Percentiles rank a stretch among this genome's conserved stretches.
Evolutionary conservation across 2,888 invertebrate species (phyloP).

Genomic region (Caenorhabditis sinica): DNA sequence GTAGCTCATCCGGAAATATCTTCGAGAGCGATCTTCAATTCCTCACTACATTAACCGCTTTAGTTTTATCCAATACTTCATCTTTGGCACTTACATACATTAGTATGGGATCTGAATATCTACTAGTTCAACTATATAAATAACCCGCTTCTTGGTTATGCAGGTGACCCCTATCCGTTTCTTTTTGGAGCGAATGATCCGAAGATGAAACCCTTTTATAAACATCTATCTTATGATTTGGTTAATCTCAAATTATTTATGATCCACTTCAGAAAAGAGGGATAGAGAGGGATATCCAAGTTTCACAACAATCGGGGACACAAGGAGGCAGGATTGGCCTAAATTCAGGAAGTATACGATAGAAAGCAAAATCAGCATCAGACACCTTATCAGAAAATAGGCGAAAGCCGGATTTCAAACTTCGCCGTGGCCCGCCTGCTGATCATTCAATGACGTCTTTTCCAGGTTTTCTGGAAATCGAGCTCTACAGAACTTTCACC

Average conservation of each 20-base stretch:
- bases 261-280: conserved; percentile 29
- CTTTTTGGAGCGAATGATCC: background rate
- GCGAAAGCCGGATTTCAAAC: conserved; percentile 10
- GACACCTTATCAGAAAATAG: background rate
- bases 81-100: conserved; percentile 34
- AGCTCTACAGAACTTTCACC: conserved; percentile 7
- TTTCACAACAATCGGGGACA: conserved; percentile 5
- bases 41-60: conserved; percentile 23
- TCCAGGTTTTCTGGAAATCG: conserved; percentile 1
- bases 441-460: conserved; percentile 31
- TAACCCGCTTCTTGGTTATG: conserved; percentile 7
- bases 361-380: background rate
- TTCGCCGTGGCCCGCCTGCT: background rate
- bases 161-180: background rate
- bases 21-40: conserved; percentile 27
- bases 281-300: background rate
- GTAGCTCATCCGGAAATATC: conserved; percentile 52
- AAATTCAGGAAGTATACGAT: conserved; percentile 23
- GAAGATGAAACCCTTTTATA: conserved; percentile 14
- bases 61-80: conserved; percentile 13
- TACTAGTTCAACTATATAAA: conserved; percentile 33
- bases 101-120: conserved; percentile 19
- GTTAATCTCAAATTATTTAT: conserved; percentile 41
- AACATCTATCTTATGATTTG: conserved; percentile 38
- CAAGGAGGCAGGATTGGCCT: conserved; percentile 8